Percentiles rank a stretch among this genome's conserved stretches.
These are phyloP conservation scores for Sciaenops ocellatus DNA, from an alignment of 2,797 vertebrate genomes.

Conservation along the genomic window DNA sequence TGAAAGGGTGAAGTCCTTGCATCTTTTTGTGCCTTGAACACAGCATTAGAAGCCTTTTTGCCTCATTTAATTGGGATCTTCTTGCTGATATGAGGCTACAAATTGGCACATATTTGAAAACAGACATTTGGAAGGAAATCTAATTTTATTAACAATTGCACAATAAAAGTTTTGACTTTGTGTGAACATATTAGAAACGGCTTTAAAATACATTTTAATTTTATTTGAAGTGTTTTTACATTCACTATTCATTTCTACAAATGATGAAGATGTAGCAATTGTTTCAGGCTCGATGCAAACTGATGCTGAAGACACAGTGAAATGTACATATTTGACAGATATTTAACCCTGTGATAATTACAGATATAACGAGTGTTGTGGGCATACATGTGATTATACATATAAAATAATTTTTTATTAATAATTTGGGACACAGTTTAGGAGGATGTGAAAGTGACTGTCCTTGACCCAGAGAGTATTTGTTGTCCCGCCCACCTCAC, in stretches of 20 bases:
- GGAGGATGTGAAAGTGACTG: neutral
- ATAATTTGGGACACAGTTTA: neutral
- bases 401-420: neutral
- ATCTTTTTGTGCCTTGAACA: neutral
- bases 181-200: neutral
- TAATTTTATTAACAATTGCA: neutral
- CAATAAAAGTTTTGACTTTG: neutral
- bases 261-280: neutral
- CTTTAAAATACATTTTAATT: neutral
- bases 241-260: neutral
- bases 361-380: neutral
- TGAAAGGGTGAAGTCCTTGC: neutral
- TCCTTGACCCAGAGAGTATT: neutral
- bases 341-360: neutral
- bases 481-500: slow-evolving; percentile 59
- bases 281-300: no score
- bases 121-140: neutral
- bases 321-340: neutral
- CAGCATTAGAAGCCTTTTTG: neutral
- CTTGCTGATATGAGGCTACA: neutral
- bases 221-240: neutral
- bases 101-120: neutral
- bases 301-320: neutral
- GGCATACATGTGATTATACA: no score
- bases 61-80: neutral